A percentile compares a stretch with the other conserved stretches of the same genome.
Conservation (phyloP, 2,797 vertebrate genomes). For the Artibeus lituratus region DNA sequence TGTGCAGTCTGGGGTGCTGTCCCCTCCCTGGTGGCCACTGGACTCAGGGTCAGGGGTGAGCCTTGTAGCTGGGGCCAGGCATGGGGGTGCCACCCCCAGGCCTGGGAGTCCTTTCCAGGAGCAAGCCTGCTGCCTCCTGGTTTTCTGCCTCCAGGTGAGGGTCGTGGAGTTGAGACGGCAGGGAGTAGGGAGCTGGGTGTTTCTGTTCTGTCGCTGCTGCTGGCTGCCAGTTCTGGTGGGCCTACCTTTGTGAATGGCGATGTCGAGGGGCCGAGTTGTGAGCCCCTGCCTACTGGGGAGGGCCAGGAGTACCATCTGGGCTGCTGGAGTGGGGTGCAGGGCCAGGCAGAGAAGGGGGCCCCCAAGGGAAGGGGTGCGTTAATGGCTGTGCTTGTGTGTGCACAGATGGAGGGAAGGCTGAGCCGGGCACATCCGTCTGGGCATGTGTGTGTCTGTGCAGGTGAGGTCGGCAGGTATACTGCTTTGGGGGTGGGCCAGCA, state of each 20-base stretch:
- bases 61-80: too few species aligned
- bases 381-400: background rate
- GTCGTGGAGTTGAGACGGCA: background rate
- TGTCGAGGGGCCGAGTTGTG: slow-evolving; percentile 45
- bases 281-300: slow-evolving; percentile 51
- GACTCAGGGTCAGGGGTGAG: background rate
- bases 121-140: background rate
- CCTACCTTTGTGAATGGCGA: slow-evolving; percentile 55
- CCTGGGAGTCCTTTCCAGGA: background rate
- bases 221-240: slow-evolving; percentile 34
- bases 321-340: background rate
- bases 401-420: background rate
- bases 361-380: fast-evolving
- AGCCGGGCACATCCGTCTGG: background rate
- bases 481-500: background rate
- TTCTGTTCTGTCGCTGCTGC: background rate
- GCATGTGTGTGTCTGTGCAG: background rate
- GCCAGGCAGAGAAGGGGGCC: background rate
- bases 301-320: slow-evolving; percentile 45
- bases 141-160: background rate
- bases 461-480: background rate
- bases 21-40: background rate
- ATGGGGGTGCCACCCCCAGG: background rate
- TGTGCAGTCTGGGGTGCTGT: too few species aligned
- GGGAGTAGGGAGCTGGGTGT: background rate